Percentiles rank a stretch among this genome's conserved stretches.
phyloP scores from a whole-genome alignment of 2,797 vertebrate genomes.

The Scyliorhinus canicula region DNA sequence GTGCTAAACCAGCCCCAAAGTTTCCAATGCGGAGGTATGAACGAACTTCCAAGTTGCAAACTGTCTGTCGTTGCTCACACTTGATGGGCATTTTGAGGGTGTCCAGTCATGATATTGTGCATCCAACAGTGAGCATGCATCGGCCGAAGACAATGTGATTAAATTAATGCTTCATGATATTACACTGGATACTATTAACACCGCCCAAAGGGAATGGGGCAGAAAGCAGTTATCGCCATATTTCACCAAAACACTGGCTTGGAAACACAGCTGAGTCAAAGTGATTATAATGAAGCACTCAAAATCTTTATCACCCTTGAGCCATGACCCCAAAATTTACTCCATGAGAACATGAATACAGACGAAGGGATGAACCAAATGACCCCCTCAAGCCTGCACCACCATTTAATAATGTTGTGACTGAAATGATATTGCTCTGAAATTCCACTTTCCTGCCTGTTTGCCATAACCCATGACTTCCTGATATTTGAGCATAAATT shows the following conservation, averaged over 20 bases:
- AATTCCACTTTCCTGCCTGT: neutral
- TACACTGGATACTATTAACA: neutral
- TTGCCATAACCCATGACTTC: neutral
- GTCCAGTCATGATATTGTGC: neutral
- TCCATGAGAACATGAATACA: too few relatives aligned
- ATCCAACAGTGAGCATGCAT: neutral
- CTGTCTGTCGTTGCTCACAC: neutral
- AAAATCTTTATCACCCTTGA: neutral
- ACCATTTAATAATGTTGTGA: neutral
- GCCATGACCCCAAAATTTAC: too few relatives aligned
- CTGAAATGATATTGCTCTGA: neutral
- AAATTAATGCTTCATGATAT: constrained; percentile 4
- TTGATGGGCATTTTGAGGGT: neutral
- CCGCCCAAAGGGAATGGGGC: neutral
- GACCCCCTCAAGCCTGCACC: neutral
- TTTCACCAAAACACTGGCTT: neutral
- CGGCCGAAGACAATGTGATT: neutral
- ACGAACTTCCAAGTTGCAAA: neutral
- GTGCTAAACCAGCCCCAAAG: too few relatives aligned
- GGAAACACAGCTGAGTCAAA: neutral
- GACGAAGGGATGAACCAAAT: neutral
- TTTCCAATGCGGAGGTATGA: too few relatives aligned
- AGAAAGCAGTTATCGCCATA: neutral
- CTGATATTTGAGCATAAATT: neutral
- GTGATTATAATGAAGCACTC: neutral